A percentile compares a stretch with the other conserved stretches of the same genome.
Evolutionary conservation across 2,888 invertebrate genomes (phyloP).

Genomic region (Lasioglossum vierecki): DNA sequence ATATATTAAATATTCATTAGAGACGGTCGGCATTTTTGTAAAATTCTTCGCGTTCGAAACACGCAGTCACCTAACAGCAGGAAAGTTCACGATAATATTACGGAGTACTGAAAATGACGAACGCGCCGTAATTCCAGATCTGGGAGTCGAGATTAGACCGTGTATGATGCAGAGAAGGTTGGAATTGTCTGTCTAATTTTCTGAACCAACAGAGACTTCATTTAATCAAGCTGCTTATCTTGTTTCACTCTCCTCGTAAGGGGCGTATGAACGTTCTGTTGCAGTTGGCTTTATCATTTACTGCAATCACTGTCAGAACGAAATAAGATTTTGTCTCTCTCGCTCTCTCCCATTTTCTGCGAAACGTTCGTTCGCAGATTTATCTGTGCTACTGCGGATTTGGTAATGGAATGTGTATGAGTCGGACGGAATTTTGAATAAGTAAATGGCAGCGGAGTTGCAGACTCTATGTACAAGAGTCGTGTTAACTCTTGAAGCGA

Average conservation of each 20-base stretch:
- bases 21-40: background rate
- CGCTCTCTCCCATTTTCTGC: background rate
- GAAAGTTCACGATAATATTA: background rate
- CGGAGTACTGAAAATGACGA: conserved; percentile 2
- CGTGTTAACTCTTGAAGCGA: background rate
- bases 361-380: conserved; percentile 8
- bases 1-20: background rate
- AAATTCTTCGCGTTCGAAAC: background rate
- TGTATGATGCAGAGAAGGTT: conserved; percentile 12
- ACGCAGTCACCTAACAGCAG: background rate
- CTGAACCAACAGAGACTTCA: conserved; percentile 17
- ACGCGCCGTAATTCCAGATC: conserved; percentile 1
- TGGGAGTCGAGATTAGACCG: background rate
- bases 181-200: conserved; percentile 19
- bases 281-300: conserved; percentile 17
- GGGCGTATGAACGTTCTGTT: conserved; percentile 3
- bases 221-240: conserved; percentile 21
- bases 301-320: conserved; percentile 20
- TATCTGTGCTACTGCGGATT: background rate
- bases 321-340: conserved; percentile 8
- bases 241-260: conserved; percentile 18
- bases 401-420: background rate
- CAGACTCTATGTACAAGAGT: background rate
- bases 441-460: background rate
- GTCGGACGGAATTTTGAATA: conserved; percentile 8